Percentiles rank a stretch among this genome's conserved stretches.
phyloP scores from a whole-genome alignment of 2,113 vertebrate species.

The Aspidoscelis tigris region DNA sequence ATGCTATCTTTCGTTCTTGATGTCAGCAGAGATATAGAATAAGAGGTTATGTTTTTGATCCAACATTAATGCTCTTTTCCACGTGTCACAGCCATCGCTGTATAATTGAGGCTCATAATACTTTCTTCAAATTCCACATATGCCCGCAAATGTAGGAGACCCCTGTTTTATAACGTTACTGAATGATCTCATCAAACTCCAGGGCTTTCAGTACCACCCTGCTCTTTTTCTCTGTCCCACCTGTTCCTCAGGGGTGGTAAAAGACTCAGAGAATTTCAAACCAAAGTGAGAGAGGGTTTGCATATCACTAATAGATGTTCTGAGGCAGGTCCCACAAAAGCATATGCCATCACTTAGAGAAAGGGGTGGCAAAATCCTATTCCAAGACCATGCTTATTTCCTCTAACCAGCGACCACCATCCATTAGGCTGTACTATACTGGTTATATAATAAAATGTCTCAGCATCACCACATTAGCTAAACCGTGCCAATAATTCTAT shows the following conservation, averaged over 20 bases:
- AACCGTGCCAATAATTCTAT: conserved; percentile 24
- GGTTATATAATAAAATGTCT: conserved; percentile 10
- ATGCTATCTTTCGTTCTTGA: too few species aligned
- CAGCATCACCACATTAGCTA: not conserved
- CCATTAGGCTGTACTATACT: not conserved
- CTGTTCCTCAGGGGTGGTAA: not conserved
- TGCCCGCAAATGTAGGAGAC: too few species aligned
- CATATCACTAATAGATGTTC: not conserved
- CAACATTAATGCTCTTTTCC: too few species aligned
- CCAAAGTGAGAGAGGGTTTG: not conserved
- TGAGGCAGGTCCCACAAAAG: not conserved
- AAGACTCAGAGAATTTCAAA: not conserved
- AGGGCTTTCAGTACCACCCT: not conserved
- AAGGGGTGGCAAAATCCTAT: not conserved
- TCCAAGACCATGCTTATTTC: not conserved
- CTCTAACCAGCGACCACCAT: conserved; percentile 11
- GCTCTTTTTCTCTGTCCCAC: not conserved
- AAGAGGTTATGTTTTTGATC: too few species aligned
- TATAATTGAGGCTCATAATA: too few species aligned
- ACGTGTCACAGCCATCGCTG: too few species aligned
- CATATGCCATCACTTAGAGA: not conserved
- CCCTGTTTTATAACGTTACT: not conserved
- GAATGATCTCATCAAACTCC: not conserved
- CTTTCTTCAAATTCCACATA: too few species aligned
- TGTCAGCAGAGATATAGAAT: too few species aligned